Percentiles rank a stretch among this genome's conserved stretches.
phyloP scores from a whole-genome alignment of 2,113 vertebrate species.

The Varanus salvator region DNA sequence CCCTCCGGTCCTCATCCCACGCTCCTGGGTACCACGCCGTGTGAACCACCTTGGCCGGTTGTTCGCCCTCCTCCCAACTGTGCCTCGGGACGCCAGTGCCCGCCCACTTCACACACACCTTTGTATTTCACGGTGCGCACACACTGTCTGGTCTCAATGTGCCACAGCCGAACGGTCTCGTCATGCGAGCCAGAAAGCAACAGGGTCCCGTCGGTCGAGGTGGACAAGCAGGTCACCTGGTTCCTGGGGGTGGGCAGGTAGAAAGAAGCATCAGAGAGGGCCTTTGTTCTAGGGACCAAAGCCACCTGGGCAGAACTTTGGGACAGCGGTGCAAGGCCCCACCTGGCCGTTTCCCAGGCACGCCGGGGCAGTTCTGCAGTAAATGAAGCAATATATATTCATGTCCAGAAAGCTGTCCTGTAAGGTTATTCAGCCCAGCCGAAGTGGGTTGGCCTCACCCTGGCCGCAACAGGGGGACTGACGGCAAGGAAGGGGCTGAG shows the following conservation, averaged over 20 bases:
- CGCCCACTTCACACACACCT: conserved; percentile 76
- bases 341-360: not conserved
- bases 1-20: too few relatives aligned
- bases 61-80: too few relatives aligned
- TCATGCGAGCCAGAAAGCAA: conserved; percentile 94
- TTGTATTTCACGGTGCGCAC: conserved; percentile 88
- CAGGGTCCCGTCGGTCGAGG: conserved; percentile 90
- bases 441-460: too few relatives aligned
- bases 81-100: too few relatives aligned
- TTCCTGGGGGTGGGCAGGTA: conserved; percentile 75
- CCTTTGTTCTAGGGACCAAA: not conserved
- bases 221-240: conserved; percentile 92
- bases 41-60: too few relatives aligned
- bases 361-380: too few relatives aligned
- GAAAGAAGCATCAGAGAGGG: too few relatives aligned
- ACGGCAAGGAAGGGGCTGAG: not conserved
- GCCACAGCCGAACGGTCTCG: conserved; percentile 92
- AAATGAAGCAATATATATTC: too few relatives aligned
- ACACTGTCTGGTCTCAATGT: conserved; percentile 95
- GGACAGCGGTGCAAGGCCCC: not conserved
- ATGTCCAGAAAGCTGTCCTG: not conserved
- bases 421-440: not conserved
- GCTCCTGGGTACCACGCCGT: too few relatives aligned
- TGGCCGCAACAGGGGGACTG: too few relatives aligned
- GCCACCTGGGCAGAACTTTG: not conserved